Base-by-base conservation (phyloP, 2,888 invertebrate genomes). In the Nysson spinosus region DNA sequence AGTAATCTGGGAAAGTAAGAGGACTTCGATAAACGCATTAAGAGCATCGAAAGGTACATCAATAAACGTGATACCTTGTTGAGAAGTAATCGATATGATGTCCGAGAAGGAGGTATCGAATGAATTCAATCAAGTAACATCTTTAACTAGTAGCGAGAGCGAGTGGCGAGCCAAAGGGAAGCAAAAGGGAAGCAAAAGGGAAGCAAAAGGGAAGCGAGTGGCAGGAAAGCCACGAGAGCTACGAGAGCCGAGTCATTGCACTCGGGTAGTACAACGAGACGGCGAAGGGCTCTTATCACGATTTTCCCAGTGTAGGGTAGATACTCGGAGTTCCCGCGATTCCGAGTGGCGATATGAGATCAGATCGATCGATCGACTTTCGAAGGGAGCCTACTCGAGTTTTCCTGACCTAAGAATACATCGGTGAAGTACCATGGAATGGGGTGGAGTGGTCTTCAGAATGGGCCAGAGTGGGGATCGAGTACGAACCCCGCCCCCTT, bases 331-430 rank as follows among this genome's bases (percentile, higher is more conserved):
- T 46, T 17, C 46, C 17, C 4, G 30, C 35, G 35, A 46, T 39
- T 37, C 37, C 22, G 19, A 17, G 46, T 26, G 6, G 24, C 60
- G 61, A 61, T 56, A 49, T 51, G 67, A 75, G 79, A 82, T 80
- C 81, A 67, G 60, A 77, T 73, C 80, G 81, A 84, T 85, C 84
- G 81, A 83, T 83, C 77, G 79, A 78, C 76, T 70, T 69, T 55
- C 75, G 74, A 74, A 81, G 78, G 76, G 73, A 77, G 77, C 75
- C 80, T 76, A 79, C 84, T 84, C 72, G 79, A 84, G 81, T 79
- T 79, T 83, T 82, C 74, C 79, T 78, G 77, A 80, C 78, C 79
- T 78, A 83, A 83, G 84, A 84, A 85, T 82, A 84, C 81, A 79
- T 64, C 67, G 74, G 58, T 80, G 68, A 79, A 78, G 77, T 77